Evolutionary conservation across 1,140 invertebrate genomes (phyloP).

Genomic region (Drosophila takahashii): DNA sequence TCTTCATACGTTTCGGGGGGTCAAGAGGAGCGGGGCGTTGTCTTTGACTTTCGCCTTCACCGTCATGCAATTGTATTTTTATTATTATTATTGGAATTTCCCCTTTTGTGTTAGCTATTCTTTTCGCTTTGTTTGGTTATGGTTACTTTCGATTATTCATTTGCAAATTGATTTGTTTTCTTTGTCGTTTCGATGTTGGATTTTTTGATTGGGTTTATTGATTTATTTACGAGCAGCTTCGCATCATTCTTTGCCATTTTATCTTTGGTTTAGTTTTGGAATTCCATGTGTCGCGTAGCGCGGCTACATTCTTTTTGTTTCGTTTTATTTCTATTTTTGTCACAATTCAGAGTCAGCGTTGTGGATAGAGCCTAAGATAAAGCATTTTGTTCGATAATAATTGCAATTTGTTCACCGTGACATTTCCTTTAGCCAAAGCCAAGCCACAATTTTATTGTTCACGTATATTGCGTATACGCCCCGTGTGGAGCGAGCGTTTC

Average conservation of each 20-base stretch:
- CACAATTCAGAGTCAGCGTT: slow-evolving; percentile 17
- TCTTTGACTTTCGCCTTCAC: slow-evolving; percentile 63
- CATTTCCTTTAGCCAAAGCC: slow-evolving; percentile 12
- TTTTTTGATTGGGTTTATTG: slow-evolving; percentile 43
- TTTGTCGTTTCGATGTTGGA: slow-evolving; percentile 20
- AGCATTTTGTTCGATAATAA: slow-evolving; percentile 34
- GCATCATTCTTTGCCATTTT: slow-evolving; percentile 77
- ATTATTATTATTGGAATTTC: slow-evolving; percentile 23
- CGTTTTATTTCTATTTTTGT: slow-evolving; percentile 3
- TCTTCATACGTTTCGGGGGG: slow-evolving; percentile 31
- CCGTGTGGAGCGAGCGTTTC: slow-evolving; percentile 1
- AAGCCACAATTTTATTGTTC: slow-evolving; percentile 24
- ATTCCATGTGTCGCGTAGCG: slow-evolving; percentile 28
- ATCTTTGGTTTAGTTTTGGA: slow-evolving; percentile 77
- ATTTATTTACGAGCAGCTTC: slow-evolving; percentile 55
- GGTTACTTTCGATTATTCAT: slow-evolving; percentile 70
- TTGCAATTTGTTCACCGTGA: slow-evolving; percentile 34
- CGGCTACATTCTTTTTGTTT: slow-evolving; percentile 57
- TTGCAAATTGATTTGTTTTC: slow-evolving; percentile 73
- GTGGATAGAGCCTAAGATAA: slow-evolving; percentile 18
- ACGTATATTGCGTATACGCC: slow-evolving; percentile 58
- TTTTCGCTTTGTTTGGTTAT: slow-evolving; percentile 49
- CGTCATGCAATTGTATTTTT: slow-evolving; percentile 41
- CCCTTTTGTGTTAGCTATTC: slow-evolving; percentile 37
- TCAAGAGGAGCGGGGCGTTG: slow-evolving; percentile 6